Conservation (phyloP, 37 sponge, comb jelly and placozoan genomes). For the Beroe forskalii region DNA sequence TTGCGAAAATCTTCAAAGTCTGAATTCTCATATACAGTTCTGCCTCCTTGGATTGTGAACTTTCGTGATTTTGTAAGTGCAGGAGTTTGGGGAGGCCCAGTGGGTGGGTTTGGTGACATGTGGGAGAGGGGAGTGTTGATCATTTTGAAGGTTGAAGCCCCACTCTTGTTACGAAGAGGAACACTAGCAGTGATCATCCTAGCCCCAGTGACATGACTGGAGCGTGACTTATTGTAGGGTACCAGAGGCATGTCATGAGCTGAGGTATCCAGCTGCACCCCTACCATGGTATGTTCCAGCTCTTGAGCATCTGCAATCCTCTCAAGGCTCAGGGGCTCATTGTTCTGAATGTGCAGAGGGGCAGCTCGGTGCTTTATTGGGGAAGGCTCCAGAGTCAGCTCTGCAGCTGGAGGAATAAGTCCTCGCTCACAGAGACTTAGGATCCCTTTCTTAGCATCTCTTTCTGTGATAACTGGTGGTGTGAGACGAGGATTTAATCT, state of each 20-base stretch:
- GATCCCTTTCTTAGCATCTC: conserved; percentile 85
- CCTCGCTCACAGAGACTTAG: conserved; percentile 91
- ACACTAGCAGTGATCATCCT: conserved; percentile 46
- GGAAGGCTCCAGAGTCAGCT: conserved; percentile 78
- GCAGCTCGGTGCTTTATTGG: conserved; percentile 72
- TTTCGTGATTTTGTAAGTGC: conserved; percentile 26
- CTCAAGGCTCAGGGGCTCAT: neutral
- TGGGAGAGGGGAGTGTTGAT: conserved; percentile 36
- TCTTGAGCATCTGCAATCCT: conserved; percentile 58
- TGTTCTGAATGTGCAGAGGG: conserved; percentile 33
- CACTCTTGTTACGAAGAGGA: neutral
- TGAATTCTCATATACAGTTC: conserved; percentile 42
- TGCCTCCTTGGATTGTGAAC: conserved; percentile 55
- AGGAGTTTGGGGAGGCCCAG: conserved; percentile 60
- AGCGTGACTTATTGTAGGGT: neutral
- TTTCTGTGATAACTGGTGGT: conserved; percentile 74
- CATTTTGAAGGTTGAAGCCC: conserved; percentile 58
- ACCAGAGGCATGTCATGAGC: conserved; percentile 44
- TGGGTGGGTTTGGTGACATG: conserved; percentile 28
- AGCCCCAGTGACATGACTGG: neutral
- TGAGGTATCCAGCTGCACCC: conserved; percentile 41
- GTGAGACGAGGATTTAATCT: conserved; percentile 68
- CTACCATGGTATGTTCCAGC: conserved; percentile 61
- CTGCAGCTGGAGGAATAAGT: conserved; percentile 87
- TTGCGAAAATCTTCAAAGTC: conserved; percentile 51